These are phyloP conservation scores for Baccha elongata DNA, from an alignment of 2,888 invertebrate genomes.

Conservation along the genomic window DNA sequence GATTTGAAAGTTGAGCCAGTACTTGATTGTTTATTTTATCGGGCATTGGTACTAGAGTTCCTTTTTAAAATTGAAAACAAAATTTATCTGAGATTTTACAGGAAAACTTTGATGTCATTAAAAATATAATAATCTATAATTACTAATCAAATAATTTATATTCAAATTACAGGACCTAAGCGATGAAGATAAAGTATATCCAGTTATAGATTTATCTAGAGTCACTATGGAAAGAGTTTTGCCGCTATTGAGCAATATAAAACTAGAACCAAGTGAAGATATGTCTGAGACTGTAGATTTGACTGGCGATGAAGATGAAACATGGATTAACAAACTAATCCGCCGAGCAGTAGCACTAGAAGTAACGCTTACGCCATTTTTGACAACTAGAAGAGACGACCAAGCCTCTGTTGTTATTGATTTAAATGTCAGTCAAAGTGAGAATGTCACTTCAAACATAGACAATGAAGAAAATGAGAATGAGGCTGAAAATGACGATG, in stretches of 20 bases:
- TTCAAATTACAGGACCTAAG: constrained; percentile 45
- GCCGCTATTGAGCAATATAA: not conserved
- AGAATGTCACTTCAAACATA: constrained; percentile 7
- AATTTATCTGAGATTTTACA: constrained; percentile 40
- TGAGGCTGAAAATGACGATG: constrained; percentile 7
- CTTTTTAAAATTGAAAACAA: constrained; percentile 53
- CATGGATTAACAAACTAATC: constrained; percentile 34
- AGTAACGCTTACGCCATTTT: constrained; percentile 21
- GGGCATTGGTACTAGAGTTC: constrained; percentile 42
- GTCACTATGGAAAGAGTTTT: not conserved
- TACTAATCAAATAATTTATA: not conserved
- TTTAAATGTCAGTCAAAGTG: constrained; percentile 24
- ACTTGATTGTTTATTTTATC: not conserved
- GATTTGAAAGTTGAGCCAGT: constrained; percentile 64
- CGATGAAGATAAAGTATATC: constrained; percentile 18
- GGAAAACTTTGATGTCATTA: not conserved
- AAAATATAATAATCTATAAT: not conserved
- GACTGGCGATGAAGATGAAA: constrained; percentile 23
- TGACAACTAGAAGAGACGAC: constrained; percentile 2
- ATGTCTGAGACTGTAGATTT: constrained; percentile 31
- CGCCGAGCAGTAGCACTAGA: constrained; percentile 32
- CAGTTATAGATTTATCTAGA: constrained; percentile 2
- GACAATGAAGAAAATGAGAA: constrained; percentile 1
- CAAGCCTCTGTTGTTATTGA: constrained; percentile 1
- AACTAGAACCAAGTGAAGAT: constrained; percentile 3